Evolutionary conservation across 1,140 invertebrate genomes (phyloP).

Genomic region (Hirudo medicinalis): DNA sequence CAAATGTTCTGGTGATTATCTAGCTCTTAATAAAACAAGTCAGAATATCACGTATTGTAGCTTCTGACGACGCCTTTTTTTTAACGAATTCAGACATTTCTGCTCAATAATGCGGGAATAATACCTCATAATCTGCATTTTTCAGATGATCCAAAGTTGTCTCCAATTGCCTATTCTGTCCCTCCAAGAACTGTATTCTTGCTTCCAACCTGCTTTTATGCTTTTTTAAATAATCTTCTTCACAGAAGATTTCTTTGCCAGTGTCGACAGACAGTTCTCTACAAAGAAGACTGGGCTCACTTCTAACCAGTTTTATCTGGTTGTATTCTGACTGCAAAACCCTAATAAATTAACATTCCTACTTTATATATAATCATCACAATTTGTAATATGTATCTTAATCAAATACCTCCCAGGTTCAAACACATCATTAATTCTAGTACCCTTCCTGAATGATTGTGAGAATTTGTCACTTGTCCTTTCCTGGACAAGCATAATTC

Average conservation of each 20-base stretch:
- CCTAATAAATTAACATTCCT: neutral
- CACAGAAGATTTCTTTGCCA: slow-evolving; percentile 1
- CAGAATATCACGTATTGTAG: too few species aligned
- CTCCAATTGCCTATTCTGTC: slow-evolving; percentile 25
- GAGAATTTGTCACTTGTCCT: too few species aligned
- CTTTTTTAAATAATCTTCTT: slow-evolving; percentile 19
- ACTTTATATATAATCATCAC: too few species aligned
- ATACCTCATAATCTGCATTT: neutral
- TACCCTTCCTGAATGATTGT: too few species aligned
- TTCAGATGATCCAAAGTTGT: slow-evolving; percentile 20
- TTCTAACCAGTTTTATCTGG: neutral
- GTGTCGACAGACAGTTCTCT: slow-evolving; percentile 9
- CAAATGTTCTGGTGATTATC: too few species aligned
- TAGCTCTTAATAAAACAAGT: too few species aligned
- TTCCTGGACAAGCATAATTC: too few species aligned
- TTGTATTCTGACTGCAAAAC: neutral
- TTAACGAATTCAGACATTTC: neutral
- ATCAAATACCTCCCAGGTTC: too few species aligned
- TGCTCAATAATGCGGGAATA: neutral
- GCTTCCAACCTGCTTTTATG: slow-evolving; percentile 25
- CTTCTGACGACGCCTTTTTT: too few species aligned
- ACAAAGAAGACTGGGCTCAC: slow-evolving; percentile 4
- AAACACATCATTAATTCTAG: too few species aligned
- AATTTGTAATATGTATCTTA: too few species aligned
- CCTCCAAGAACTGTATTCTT: slow-evolving; percentile 24